A percentile compares a stretch with the other conserved stretches of the same genome.
phyloP scores from a whole-genome alignment of 2,797 vertebrate species.

The Malacoctenus gilli region DNA sequence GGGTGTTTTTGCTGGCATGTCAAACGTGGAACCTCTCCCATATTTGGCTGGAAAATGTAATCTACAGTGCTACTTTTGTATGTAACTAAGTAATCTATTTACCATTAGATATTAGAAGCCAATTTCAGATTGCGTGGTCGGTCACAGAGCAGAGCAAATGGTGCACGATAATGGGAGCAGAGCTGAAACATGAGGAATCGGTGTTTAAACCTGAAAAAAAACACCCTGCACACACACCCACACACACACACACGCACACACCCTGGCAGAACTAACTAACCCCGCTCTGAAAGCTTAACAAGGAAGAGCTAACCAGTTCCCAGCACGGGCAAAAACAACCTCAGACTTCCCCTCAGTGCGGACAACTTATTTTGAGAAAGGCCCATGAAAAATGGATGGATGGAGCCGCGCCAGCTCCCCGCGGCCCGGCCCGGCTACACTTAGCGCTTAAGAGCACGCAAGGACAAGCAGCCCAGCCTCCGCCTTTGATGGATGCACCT shows the following conservation, averaged over 20 bases:
- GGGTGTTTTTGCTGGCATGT: no score
- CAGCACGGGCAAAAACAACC: constrained; percentile 33
- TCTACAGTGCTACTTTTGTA: no score
- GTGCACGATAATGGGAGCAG: neutral
- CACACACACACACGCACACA: constrained; percentile 10
- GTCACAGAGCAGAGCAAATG: constrained; percentile 4
- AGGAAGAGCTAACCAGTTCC: constrained; percentile 30
- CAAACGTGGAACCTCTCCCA: no score
- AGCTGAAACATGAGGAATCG: neutral
- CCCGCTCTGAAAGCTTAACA: constrained; percentile 24
- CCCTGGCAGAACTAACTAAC: constrained; percentile 14
- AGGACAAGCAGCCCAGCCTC: constrained; percentile 55
- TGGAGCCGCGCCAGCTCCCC: constrained; percentile 49
- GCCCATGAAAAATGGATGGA: constrained; percentile 74
- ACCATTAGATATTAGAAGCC: no score
- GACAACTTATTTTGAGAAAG: constrained; percentile 68
- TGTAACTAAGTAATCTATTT: no score
- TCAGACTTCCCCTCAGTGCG: constrained; percentile 22
- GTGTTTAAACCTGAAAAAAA: constrained; percentile 15
- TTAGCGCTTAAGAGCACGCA: constrained; percentile 55
- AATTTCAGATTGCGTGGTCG: no score
- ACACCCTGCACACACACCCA: constrained; percentile 14
- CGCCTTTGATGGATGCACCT: constrained; percentile 51
- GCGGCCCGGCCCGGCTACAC: constrained; percentile 46
- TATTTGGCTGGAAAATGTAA: no score